Percentiles rank a stretch among this genome's conserved stretches.
phyloP scores from a whole-genome alignment of 1,140 invertebrate genomes.

The Dendrolimus kikuchii region DNA sequence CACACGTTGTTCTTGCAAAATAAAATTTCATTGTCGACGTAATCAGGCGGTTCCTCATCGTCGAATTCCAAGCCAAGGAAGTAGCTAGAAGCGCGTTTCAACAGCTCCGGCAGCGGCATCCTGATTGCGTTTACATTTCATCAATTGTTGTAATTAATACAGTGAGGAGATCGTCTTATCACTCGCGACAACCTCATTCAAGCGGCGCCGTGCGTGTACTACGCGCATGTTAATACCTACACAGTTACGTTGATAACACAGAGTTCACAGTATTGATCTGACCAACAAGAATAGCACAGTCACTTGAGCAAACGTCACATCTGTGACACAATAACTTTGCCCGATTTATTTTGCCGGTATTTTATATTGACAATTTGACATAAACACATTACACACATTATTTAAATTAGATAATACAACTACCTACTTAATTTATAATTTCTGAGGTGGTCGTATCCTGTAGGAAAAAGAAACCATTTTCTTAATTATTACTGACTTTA shows the following conservation, averaged over 20 bases:
- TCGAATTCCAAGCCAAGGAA: constrained; percentile 80
- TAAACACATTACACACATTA: too few relatives aligned
- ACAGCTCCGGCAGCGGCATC: constrained; percentile 84
- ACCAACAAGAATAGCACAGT: constrained; percentile 27
- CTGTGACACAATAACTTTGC: constrained; percentile 19
- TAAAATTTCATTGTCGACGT: constrained; percentile 87
- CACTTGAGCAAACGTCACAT: constrained; percentile 38
- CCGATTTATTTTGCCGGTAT: neutral
- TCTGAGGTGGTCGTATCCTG: too few relatives aligned
- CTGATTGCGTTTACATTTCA: constrained; percentile 49
- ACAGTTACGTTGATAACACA: constrained; percentile 55
- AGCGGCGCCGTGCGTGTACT: constrained; percentile 46
- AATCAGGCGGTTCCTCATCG: constrained; percentile 74
- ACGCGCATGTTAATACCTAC: constrained; percentile 65
- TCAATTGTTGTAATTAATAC: constrained; percentile 18
- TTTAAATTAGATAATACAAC: too few relatives aligned
- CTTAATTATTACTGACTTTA: too few relatives aligned
- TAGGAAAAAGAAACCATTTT: too few relatives aligned
- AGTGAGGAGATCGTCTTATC: constrained; percentile 28
- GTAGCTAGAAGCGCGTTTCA: constrained; percentile 83
- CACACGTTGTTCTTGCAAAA: constrained; percentile 97
- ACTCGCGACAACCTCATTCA: constrained; percentile 43
- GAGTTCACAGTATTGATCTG: constrained; percentile 67
- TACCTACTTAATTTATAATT: too few relatives aligned
- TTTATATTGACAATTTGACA: too few relatives aligned